phyloP scores from a whole-genome alignment of 2,797 vertebrate genomes.

The Myotis daubentonii region DNA sequence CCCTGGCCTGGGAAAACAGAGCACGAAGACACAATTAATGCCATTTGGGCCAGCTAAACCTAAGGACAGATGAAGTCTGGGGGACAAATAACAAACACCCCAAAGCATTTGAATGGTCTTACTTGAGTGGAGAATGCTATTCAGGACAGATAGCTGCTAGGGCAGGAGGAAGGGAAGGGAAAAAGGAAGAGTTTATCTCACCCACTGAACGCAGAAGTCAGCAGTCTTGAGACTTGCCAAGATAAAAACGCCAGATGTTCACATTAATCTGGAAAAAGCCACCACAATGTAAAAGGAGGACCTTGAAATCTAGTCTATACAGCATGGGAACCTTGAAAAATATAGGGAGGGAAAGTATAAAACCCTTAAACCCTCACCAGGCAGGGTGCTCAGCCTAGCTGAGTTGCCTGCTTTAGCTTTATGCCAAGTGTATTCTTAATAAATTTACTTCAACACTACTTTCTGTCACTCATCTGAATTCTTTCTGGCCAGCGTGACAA shows the following conservation, averaged over 20 bases:
- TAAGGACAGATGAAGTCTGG: not conserved
- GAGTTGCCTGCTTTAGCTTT: not conserved
- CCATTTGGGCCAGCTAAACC: not conserved
- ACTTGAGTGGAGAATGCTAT: not conserved
- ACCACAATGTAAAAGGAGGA: not conserved
- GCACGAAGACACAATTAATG: not conserved
- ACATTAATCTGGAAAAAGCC: not conserved
- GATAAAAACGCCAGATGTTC: not conserved
- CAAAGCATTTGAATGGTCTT: not conserved
- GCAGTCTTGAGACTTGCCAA: not conserved
- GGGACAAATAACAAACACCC: not conserved
- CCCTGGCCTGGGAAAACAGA: not conserved
- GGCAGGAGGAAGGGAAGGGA: not conserved
- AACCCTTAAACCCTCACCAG: not conserved
- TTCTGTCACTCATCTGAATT: not conserved
- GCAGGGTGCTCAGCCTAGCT: not conserved
- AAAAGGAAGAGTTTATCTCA: not conserved
- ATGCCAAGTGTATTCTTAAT: not conserved
- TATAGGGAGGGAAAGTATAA: not conserved
- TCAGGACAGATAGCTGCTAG: not conserved
- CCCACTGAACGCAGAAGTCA: not conserved
- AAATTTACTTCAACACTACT: not conserved
- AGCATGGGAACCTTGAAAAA: not conserved
- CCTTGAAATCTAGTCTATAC: not conserved
- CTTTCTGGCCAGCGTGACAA: not conserved